These are phyloP conservation scores for Calephelis perditalis DNA, from an alignment of 2,888 invertebrate genomes.

Conservation along the genomic window DNA sequence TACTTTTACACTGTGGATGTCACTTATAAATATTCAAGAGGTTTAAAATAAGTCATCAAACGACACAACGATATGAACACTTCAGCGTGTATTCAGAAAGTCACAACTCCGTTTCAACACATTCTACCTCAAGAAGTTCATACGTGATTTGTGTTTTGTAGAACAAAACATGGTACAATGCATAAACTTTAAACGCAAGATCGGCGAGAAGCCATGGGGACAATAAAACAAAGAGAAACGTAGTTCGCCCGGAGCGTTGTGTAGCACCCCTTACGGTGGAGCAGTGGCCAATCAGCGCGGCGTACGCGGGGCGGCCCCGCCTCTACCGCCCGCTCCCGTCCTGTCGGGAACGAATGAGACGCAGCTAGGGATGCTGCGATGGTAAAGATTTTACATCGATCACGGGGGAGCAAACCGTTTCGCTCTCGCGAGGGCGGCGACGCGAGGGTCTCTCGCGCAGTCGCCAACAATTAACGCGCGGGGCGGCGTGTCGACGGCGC, in stretches of 20 bases:
- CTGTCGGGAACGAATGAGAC: conserved; percentile 56
- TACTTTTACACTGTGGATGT: not conserved
- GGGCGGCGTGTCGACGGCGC: conserved; percentile 60
- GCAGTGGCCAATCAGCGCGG: conserved; percentile 21
- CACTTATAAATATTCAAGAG: conserved; percentile 10
- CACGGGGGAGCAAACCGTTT: conserved; percentile 63
- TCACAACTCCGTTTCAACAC: conserved; percentile 54
- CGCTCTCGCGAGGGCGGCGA: conserved; percentile 63
- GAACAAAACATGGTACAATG: conserved; percentile 76
- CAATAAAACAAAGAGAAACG: conserved; percentile 76
- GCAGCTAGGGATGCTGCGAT: conserved; percentile 49
- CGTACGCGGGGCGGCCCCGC: conserved; percentile 41
- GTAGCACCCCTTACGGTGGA: conserved; percentile 32
- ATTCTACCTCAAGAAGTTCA: conserved; percentile 67
- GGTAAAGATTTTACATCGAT: conserved; percentile 69
- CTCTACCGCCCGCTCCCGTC: conserved; percentile 35
- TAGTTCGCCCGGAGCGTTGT: conserved; percentile 61
- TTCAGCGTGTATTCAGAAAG: conserved; percentile 44
- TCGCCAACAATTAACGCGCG: conserved; percentile 75
- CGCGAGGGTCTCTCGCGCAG: conserved; percentile 66
- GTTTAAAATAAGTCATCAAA: conserved; percentile 31
- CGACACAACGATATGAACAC: conserved; percentile 40
- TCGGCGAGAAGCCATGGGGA: conserved; percentile 74
- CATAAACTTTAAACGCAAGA: conserved; percentile 77
- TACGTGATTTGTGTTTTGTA: conserved; percentile 71